These are phyloP conservation scores for Epinephelus cyanopodus DNA, from an alignment of 2,113 vertebrate species.

Conservation along the genomic window DNA sequence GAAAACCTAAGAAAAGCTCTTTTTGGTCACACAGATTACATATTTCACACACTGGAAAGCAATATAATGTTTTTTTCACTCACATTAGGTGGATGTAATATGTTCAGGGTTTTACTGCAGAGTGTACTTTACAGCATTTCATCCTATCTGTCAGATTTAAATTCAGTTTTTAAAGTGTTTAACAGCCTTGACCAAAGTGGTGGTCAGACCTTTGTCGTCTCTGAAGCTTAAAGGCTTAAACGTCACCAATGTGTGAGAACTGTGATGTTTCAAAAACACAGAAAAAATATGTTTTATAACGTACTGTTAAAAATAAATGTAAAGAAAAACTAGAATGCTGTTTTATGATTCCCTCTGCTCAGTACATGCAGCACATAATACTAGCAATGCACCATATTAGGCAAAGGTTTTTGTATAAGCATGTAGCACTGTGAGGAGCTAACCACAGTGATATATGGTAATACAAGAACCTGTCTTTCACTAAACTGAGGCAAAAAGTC, in stretches of 20 bases:
- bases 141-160: no score
- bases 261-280: background rate
- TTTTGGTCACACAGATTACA: background rate
- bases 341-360: background rate
- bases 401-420: slow-evolving; percentile 45
- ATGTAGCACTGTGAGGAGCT: slow-evolving; percentile 28
- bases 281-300: no score
- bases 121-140: background rate
- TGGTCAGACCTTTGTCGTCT: no score
- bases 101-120: background rate
- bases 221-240: no score
- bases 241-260: no score
- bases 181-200: no score
- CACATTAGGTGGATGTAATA: background rate
- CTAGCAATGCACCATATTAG: background rate
- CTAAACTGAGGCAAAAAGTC: background rate
- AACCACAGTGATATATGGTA: slow-evolving; percentile 42
- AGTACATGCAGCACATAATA: no score
- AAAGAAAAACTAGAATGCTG: no score
- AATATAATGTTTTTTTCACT: background rate
- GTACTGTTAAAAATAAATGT: no score
- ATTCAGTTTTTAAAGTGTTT: no score
- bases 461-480: slow-evolving; percentile 46
- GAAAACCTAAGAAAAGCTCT: background rate
- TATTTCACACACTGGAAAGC: background rate